A percentile compares a stretch with the other conserved stretches of the same genome.
Evolutionary conservation across 2,888 invertebrate genomes (phyloP).

Genomic region (Carabus problematicus): DNA sequence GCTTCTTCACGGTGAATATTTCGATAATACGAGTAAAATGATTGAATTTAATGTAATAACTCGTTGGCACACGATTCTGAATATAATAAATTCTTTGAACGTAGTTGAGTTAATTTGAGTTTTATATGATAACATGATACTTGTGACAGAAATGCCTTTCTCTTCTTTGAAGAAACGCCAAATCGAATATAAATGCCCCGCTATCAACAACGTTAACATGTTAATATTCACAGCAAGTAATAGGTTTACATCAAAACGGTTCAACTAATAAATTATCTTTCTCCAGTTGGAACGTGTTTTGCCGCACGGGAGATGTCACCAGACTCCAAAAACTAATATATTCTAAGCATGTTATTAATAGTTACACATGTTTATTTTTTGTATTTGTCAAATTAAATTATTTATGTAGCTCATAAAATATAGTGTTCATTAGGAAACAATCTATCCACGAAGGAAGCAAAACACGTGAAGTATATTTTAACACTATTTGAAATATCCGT

Average conservation of each 20-base stretch:
- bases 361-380: slow-evolving; percentile 19
- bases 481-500: background rate
- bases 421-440: background rate
- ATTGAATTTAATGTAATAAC: too few species aligned
- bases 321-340: slow-evolving; percentile 7
- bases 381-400: slow-evolving; percentile 20
- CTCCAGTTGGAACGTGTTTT: slow-evolving; percentile 9
- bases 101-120: too few species aligned
- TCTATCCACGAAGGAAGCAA: background rate
- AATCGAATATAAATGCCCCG: too few species aligned
- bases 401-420: slow-evolving; percentile 17
- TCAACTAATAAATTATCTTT: slow-evolving; percentile 17
- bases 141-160: slow-evolving; percentile 23
- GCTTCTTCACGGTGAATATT: too few species aligned
- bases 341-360: slow-evolving; percentile 9
- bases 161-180: slow-evolving; percentile 24
- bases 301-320: slow-evolving; percentile 17
- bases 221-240: too few species aligned
- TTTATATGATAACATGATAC: background rate
- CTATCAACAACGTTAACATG: too few species aligned
- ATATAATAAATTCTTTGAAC: too few species aligned
- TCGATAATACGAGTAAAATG: too few species aligned
- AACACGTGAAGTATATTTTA: background rate
- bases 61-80: too few species aligned
- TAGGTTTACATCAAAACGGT: too few species aligned